A percentile compares a stretch with the other conserved stretches of the same genome.
Evolutionary conservation across 2,113 vertebrate genomes (phyloP).

Genomic region (Saccopteryx bilineata): DNA sequence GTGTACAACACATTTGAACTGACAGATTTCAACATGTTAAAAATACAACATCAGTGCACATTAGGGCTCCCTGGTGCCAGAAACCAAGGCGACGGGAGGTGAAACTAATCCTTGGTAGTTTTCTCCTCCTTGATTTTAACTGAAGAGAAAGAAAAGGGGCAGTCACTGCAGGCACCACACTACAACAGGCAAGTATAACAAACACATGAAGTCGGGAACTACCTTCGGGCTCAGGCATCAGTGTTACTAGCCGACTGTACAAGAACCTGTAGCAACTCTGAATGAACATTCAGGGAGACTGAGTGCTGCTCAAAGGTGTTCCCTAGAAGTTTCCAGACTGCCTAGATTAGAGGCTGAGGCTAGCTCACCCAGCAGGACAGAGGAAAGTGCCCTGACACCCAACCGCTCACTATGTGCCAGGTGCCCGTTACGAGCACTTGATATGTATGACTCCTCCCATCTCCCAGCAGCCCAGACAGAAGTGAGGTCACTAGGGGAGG

Average conservation of each 20-base stretch:
- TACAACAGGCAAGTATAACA: fast-evolving
- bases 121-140: slow-evolving; percentile 89
- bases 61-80: slow-evolving; percentile 78
- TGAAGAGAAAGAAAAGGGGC: slow-evolving; percentile 68
- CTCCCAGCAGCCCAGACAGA: neutral
- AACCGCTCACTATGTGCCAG: fast-evolving
- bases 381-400: neutral
- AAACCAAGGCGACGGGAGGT: slow-evolving; percentile 20
- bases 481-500: neutral
- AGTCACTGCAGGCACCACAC: neutral
- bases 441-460: neutral
- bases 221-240: fast-evolving
- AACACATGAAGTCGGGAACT: fast-evolving
- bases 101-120: slow-evolving; percentile 86
- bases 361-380: neutral
- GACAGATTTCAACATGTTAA: slow-evolving; percentile 55
- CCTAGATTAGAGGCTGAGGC: neutral
- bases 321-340: neutral
- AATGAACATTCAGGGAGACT: neutral
- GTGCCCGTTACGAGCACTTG: fast-evolving
- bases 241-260: neutral
- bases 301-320: neutral
- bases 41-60: slow-evolving; percentile 80
- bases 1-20: slow-evolving; percentile 67
- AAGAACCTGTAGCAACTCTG: neutral